These are phyloP conservation scores for Phaethon lepturus DNA, from an alignment of 2,113 vertebrate species.

Conservation along the genomic window DNA sequence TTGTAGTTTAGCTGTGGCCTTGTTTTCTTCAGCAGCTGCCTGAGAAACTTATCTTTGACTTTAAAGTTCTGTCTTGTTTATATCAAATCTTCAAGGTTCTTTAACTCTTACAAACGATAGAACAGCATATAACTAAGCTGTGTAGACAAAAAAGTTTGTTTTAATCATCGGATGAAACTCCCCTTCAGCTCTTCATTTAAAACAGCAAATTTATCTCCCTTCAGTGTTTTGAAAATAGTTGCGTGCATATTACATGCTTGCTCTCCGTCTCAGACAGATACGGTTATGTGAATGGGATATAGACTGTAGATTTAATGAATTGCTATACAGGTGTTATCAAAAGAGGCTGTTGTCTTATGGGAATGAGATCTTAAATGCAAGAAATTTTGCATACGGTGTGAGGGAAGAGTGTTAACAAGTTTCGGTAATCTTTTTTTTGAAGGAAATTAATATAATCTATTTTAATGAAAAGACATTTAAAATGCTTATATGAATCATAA, in stretches of 20 bases:
- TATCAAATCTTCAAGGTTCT: slow-evolving; percentile 22
- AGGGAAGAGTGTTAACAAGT: neutral
- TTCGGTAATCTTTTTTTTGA: neutral
- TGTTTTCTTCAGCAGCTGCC: slow-evolving; percentile 29
- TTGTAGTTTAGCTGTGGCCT: slow-evolving; percentile 13
- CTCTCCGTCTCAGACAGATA: neutral
- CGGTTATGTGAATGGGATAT: neutral
- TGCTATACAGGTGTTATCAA: neutral
- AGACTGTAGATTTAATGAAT: neutral
- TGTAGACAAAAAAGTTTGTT: neutral
- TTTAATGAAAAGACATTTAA: neutral
- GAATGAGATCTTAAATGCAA: neutral
- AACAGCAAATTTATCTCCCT: neutral
- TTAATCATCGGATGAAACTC: neutral
- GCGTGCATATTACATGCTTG: neutral
- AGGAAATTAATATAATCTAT: neutral
- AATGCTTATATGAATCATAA: neutral
- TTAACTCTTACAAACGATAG: neutral
- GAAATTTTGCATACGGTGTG: neutral
- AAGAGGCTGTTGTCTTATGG: neutral
- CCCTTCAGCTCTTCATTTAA: neutral
- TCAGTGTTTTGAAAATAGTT: neutral
- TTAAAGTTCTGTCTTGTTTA: slow-evolving; percentile 20
- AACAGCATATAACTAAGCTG: neutral
- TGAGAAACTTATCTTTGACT: slow-evolving; percentile 43